Evolutionary conservation across 2,888 invertebrate genomes (phyloP).

Genomic region (Metalampra italica): DNA sequence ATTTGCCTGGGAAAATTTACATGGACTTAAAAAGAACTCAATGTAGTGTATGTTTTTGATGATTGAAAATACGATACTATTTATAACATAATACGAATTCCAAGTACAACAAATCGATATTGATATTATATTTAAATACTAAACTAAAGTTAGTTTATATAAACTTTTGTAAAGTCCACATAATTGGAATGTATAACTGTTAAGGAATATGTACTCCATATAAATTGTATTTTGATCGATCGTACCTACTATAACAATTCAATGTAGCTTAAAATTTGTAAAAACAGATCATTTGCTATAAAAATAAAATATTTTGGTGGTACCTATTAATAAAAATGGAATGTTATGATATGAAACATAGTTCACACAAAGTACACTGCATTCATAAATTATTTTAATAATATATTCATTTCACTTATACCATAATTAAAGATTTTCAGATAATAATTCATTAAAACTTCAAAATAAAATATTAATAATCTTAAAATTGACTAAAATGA

Average conservation of each 20-base stretch:
- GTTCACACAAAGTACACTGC: not conserved
- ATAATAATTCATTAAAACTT: conserved; percentile 12
- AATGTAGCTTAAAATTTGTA: too few species aligned
- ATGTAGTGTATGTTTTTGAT: conserved; percentile 20
- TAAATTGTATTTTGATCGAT: not conserved
- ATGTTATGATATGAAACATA: conserved; percentile 1
- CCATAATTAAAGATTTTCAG: not conserved
- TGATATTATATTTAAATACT: conserved; percentile 19
- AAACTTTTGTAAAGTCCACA: not conserved
- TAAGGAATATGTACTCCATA: not conserved
- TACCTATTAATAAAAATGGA: conserved; percentile 6
- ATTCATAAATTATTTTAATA: conserved; percentile 1
- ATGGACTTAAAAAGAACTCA: too few species aligned
- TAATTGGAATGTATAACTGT: not conserved
- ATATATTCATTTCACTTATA: not conserved
- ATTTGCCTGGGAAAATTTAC: too few species aligned
- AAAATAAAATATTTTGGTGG: conserved; percentile 11
- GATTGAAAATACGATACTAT: conserved; percentile 67
- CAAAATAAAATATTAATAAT: conserved; percentile 16
- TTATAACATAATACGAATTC: conserved; percentile 67
- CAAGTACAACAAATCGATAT: conserved; percentile 26
- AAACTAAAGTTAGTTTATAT: conserved; percentile 6
- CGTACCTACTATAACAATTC: not conserved
- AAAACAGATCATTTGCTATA: too few species aligned
- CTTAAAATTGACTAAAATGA: conserved; percentile 63